phyloP scores from a whole-genome alignment of 2,797 vertebrate genomes.

The Ambastaia sidthimunki region DNA sequence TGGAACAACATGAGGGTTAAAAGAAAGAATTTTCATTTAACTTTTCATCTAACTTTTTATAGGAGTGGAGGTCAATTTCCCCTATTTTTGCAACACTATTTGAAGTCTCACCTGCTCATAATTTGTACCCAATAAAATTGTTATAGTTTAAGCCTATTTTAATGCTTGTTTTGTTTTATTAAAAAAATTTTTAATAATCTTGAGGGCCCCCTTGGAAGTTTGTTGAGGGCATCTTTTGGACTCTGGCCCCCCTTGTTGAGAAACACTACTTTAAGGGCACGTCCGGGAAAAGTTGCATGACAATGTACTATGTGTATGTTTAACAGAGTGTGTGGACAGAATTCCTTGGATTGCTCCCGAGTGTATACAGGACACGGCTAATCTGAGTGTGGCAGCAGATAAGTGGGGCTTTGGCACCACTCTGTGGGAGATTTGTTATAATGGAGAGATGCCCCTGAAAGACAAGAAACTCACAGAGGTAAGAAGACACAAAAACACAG shows the following conservation, averaged over 20 bases:
- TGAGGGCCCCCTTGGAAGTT: too few relatives aligned
- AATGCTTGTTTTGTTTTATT: too few relatives aligned
- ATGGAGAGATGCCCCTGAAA: conserved; percentile 93
- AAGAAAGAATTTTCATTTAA: neutral
- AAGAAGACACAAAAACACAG: conserved; percentile 16
- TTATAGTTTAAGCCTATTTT: too few relatives aligned
- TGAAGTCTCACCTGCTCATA: too few relatives aligned
- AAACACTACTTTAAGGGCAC: too few relatives aligned
- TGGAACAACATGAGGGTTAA: neutral
- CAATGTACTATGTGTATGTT: conserved; percentile 2
- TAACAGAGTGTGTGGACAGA: conserved; percentile 88
- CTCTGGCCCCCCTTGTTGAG: too few relatives aligned
- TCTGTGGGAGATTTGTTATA: conserved; percentile 98
- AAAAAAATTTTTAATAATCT: too few relatives aligned
- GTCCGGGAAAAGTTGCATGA: neutral
- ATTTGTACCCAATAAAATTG: too few relatives aligned
- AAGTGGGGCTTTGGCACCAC: conserved; percentile 99
- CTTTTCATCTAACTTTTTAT: neutral
- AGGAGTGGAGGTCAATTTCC: too few relatives aligned
- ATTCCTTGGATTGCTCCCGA: conserved; percentile 98
- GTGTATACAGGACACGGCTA: conserved; percentile 85
- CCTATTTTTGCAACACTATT: too few relatives aligned
- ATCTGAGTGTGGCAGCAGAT: conserved; percentile 89
- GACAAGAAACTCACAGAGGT: conserved; percentile 96
- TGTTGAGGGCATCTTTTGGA: too few relatives aligned